A percentile compares a stretch with the other conserved stretches of the same genome.
Conservation (phyloP, 1,140 invertebrate species). For the Drosophila arizonae region DNA sequence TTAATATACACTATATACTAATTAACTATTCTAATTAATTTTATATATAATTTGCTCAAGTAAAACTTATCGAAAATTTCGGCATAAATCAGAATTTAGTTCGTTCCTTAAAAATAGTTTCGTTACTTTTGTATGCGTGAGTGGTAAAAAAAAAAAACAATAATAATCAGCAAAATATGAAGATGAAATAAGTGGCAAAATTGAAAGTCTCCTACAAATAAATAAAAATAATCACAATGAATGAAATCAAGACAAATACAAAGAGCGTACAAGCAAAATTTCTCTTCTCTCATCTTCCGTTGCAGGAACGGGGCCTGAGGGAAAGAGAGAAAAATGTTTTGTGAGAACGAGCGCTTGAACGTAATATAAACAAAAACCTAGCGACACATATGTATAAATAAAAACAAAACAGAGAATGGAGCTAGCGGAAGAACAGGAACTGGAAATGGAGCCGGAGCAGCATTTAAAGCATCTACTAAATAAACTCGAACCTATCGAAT, state of each 20-base stretch:
- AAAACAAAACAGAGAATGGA: constrained; percentile 12
- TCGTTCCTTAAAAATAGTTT: constrained; percentile 12
- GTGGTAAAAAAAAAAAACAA: not conserved
- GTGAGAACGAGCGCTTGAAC: constrained; percentile 44
- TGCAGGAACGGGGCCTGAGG: constrained; percentile 58
- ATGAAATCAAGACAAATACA: constrained; percentile 45
- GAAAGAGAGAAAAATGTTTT: constrained; percentile 38
- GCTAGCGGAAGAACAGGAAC: constrained; percentile 15
- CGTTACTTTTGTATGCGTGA: constrained; percentile 22
- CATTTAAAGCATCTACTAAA: constrained; percentile 48
- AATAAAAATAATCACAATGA: constrained; percentile 29
- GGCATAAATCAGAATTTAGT: constrained; percentile 24
- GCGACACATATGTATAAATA: constrained; percentile 3
- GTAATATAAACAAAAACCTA: constrained; percentile 20
- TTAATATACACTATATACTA: not conserved
- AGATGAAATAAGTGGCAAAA: constrained; percentile 22
- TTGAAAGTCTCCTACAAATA: constrained; percentile 7
- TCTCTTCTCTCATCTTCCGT: constrained; percentile 78
- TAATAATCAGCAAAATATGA: not conserved
- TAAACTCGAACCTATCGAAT: constrained; percentile 45
- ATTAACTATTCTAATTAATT: constrained; percentile 1
- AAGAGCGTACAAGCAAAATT: constrained; percentile 74
- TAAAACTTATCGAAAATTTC: constrained; percentile 10
- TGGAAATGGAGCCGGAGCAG: constrained; percentile 39
- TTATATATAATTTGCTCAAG: constrained; percentile 1